A percentile compares a stretch with the other conserved stretches of the same genome.
phyloP scores from a whole-genome alignment of 1,140 invertebrate genomes.

The Drosophila ironensis region DNA sequence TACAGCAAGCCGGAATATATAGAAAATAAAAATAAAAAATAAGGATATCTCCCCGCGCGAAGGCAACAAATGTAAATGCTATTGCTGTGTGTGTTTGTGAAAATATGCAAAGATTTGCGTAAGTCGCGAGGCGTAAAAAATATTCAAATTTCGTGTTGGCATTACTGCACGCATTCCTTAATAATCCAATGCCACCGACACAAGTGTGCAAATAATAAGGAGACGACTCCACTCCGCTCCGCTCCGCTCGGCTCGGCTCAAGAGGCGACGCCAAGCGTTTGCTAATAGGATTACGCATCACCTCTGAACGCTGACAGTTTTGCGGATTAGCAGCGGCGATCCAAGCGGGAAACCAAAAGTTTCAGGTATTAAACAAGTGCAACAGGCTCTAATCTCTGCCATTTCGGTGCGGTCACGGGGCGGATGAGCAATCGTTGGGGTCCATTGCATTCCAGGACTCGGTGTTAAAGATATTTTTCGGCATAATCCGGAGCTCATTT shows the following conservation, averaged over 20 bases:
- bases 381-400: conserved; percentile 14
- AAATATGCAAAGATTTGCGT: conserved; percentile 59
- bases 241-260: conserved; percentile 32
- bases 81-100: conserved; percentile 33
- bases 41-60: conserved; percentile 14
- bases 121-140: conserved; percentile 54
- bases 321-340: conserved; percentile 31
- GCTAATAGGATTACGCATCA: conserved; percentile 49
- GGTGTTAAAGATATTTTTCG: too few species aligned
- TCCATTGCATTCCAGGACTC: too few species aligned
- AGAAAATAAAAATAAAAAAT: conserved; percentile 1
- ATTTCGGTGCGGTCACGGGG: not conserved
- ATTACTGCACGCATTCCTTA: conserved; percentile 75
- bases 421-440: not conserved
- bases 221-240: too few species aligned
- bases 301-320: conserved; percentile 31
- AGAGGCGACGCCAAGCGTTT: conserved; percentile 44
- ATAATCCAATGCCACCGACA: conserved; percentile 62
- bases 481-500: too few species aligned
- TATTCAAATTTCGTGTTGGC: conserved; percentile 68
- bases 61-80: conserved; percentile 50
- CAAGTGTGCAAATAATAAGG: conserved; percentile 58
- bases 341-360: conserved; percentile 35
- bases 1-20: too few species aligned
- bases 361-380: conserved; percentile 20